These are phyloP conservation scores for Linnaemya vulpina DNA, from an alignment of 2,888 invertebrate species.

Conservation along the genomic window DNA sequence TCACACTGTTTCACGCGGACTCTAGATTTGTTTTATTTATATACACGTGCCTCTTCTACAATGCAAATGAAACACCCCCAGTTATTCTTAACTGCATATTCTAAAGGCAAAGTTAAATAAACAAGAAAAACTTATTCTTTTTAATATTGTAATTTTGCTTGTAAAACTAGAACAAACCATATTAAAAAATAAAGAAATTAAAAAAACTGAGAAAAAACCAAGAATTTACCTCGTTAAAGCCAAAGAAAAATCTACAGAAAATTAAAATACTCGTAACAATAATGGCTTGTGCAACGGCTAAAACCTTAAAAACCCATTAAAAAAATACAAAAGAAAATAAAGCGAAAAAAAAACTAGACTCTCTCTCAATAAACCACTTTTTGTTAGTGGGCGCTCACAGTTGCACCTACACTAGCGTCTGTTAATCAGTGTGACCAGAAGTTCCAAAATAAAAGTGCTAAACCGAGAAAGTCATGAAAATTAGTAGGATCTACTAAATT, in stretches of 20 bases:
- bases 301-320: conserved; percentile 60
- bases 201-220: conserved; percentile 35
- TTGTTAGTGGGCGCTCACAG: not conserved
- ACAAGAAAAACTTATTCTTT: not conserved
- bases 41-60: not conserved
- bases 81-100: conserved; percentile 7
- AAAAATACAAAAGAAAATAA: conserved; percentile 28
- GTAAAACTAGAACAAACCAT: conserved; percentile 36
- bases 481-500: too few species aligned
- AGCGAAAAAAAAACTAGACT: conserved; percentile 23
- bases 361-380: conserved; percentile 7
- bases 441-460: not conserved
- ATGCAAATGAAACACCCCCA: not conserved
- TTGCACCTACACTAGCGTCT: conserved; percentile 2
- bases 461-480: not conserved
- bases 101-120: conserved; percentile 18
- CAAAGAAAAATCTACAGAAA: conserved; percentile 25
- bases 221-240: conserved; percentile 56
- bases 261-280: conserved; percentile 18
- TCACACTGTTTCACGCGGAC: too few species aligned
- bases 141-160: not conserved
- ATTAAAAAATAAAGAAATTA: conserved; percentile 43
- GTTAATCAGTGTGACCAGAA: not conserved
- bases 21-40: not conserved
- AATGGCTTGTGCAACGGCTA: conserved; percentile 49